Evolutionary conservation across 23 tunicate species (phyloP).

Genomic region (Ascidia mentula): DNA sequence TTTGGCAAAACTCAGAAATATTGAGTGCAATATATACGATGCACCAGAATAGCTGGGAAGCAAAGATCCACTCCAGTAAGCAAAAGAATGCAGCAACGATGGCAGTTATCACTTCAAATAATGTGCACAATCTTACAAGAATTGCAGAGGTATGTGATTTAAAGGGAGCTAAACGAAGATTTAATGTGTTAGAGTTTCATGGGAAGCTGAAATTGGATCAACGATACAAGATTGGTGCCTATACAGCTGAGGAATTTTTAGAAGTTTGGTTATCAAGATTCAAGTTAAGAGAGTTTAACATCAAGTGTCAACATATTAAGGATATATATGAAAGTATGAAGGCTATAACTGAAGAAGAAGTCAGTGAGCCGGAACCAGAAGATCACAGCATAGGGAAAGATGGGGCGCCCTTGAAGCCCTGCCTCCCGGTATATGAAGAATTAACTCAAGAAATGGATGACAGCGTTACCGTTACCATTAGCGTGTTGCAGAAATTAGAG

Average conservation of each 20-base stretch:
- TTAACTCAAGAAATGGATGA: neutral
- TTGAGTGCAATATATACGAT: constrained; percentile 7
- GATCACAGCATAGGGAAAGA: neutral
- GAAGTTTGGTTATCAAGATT: neutral
- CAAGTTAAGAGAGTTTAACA: neutral
- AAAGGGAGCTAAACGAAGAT: constrained; percentile 4
- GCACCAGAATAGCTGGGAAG: constrained; percentile 19
- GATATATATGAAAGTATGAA: neutral
- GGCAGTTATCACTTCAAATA: neutral
- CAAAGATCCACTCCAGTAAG: neutral
- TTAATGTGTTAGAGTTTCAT: neutral
- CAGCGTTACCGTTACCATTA: neutral
- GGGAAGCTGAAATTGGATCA: neutral
- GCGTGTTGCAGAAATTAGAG: neutral
- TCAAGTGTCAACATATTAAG: neutral
- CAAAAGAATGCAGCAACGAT: constrained; percentile 14
- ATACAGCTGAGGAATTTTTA: neutral
- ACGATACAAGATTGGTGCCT: constrained; percentile 13
- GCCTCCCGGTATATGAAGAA: no score
- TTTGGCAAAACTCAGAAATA: constrained; percentile 7
- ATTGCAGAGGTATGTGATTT: constrained; percentile 13
- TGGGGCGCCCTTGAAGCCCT: no score
- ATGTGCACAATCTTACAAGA: constrained; percentile 3
- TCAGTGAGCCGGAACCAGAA: neutral
- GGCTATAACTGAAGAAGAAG: neutral